Percentiles rank a stretch among this genome's conserved stretches.
phyloP scores from a whole-genome alignment of 2,113 vertebrate species.

The Corythoichthys haematopterus region DNA sequence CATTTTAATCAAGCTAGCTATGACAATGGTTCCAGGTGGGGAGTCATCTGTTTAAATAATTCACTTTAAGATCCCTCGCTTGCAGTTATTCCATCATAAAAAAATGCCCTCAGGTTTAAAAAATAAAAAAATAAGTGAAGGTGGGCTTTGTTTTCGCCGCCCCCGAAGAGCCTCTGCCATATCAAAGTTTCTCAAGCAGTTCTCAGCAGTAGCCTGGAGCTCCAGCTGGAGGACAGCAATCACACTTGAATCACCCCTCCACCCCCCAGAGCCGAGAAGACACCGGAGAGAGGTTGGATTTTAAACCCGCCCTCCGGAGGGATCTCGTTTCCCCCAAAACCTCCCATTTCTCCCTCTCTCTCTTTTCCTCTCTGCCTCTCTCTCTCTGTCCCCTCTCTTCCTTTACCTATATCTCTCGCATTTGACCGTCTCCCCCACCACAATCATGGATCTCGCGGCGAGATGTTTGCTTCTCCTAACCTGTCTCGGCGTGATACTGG shows the following conservation, averaged over 20 bases:
- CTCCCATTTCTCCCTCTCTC: constrained; percentile 68
- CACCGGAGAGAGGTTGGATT: constrained; percentile 68
- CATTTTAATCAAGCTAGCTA: neutral
- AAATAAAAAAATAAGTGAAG: constrained; percentile 12
- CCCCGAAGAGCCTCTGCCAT: constrained; percentile 36
- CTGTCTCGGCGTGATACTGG: constrained; percentile 61
- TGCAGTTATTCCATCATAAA: neutral
- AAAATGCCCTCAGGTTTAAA: neutral
- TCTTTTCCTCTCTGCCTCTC: constrained; percentile 23
- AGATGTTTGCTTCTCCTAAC: constrained; percentile 66
- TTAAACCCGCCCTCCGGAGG: constrained; percentile 76
- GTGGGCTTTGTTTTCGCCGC: constrained; percentile 14
- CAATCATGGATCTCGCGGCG: constrained; percentile 72
- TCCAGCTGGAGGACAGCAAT: constrained; percentile 53
- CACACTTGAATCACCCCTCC: constrained; percentile 34
- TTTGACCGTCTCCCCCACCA: constrained; percentile 59
- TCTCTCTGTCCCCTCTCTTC: constrained; percentile 38
- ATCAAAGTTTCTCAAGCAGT: constrained; percentile 58
- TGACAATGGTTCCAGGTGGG: neutral
- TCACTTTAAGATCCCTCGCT: neutral
- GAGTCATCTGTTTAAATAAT: neutral
- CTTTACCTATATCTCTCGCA: constrained; percentile 67
- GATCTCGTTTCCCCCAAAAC: constrained; percentile 70
- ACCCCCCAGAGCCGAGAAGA: constrained; percentile 61
- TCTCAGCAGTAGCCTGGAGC: constrained; percentile 40